These are phyloP conservation scores for Rhinogobius similis DNA, from an alignment of 2,113 vertebrate genomes.

Conservation along the genomic window DNA sequence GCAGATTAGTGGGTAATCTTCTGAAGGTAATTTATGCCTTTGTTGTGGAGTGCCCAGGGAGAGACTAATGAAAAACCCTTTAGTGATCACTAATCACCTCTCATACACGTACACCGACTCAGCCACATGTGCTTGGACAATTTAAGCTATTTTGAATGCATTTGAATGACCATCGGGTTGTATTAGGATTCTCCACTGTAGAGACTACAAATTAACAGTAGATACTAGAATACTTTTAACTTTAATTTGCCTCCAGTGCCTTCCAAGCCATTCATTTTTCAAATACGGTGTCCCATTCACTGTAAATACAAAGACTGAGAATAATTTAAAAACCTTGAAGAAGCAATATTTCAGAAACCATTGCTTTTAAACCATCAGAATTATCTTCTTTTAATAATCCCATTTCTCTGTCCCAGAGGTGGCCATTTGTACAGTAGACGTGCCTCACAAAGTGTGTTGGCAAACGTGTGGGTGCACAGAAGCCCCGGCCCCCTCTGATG, in stretches of 20 bases:
- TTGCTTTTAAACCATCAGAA: slow-evolving; percentile 35
- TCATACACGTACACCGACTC: slow-evolving; percentile 28
- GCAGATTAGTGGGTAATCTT: slow-evolving; percentile 78
- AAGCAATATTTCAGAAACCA: slow-evolving; percentile 37
- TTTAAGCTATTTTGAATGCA: slow-evolving; percentile 24
- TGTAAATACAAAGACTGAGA: not conserved
- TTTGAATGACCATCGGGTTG: slow-evolving; percentile 7
- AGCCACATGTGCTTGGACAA: slow-evolving; percentile 26
- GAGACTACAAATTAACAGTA: not conserved
- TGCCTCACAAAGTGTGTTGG: slow-evolving; percentile 15
- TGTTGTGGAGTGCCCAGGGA: slow-evolving; percentile 70
- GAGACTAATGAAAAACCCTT: slow-evolving; percentile 76
- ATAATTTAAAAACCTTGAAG: slow-evolving; percentile 18
- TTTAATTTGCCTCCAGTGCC: not conserved
- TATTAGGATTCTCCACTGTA: not conserved
- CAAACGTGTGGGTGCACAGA: slow-evolving; percentile 2
- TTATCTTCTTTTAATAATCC: slow-evolving; percentile 38
- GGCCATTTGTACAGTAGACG: slow-evolving; percentile 12
- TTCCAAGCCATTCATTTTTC: not conserved
- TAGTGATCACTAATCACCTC: slow-evolving; percentile 74
- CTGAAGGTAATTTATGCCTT: slow-evolving; percentile 75
- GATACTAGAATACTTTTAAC: not conserved
- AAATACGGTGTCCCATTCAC: not conserved
- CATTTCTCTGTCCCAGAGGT: slow-evolving; percentile 23
- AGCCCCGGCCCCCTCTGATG: slow-evolving; percentile 45